Evolutionary conservation across 2,797 vertebrate genomes (phyloP), one percentile per base, ranked within the genome.

Genomic region (Rhabdomys pumilio): DNA sequence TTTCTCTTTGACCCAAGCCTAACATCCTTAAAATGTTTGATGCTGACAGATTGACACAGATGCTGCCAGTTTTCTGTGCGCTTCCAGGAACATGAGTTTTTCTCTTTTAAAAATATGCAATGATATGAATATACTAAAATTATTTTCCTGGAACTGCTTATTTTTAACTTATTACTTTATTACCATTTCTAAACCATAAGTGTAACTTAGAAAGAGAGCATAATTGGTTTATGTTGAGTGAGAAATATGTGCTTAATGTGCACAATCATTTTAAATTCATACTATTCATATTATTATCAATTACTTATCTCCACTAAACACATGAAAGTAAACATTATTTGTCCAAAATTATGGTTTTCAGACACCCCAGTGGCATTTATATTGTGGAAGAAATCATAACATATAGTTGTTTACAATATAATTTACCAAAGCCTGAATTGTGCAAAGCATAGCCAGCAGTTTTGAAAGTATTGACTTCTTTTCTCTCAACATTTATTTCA

Each of bases 221-320:
- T 69, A 82, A 81, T 53, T 86, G 26, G 13, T 63, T 93, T 86
- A 72, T 85, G 55, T 44, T 89, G 24, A 22, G 24, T 57, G 8
- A 85, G 38, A 57, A 90, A n/a, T 59, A 17, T 57, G 22, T 76
- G 4, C 44, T 65, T 67, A 24, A 72, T 94, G 77, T 41, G 20
- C 15, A 90, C 6, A 88, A 65, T 3, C 14, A 31, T 90, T 85
- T 93, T 31, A 57, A 77, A 59, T 15, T 85, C 22, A 69, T 17
- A 83, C 92, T 47, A 47, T 73, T 63, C 24, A 90, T 81, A 89
- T 97, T 72, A 88, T 80, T 90, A 87, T 8, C 34, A 81, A 29
- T 69, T 80, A 67, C 12, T 76, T 55, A 76, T 50, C 24, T 67
- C n/a, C 4, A 77, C 50, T 44, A 41, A 82, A 89, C 73, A 75